Evolutionary conservation across 1,140 invertebrate genomes (phyloP), one percentile per base, ranked within the genome.

Genomic region (Schlechtendalia chinensis): DNA sequence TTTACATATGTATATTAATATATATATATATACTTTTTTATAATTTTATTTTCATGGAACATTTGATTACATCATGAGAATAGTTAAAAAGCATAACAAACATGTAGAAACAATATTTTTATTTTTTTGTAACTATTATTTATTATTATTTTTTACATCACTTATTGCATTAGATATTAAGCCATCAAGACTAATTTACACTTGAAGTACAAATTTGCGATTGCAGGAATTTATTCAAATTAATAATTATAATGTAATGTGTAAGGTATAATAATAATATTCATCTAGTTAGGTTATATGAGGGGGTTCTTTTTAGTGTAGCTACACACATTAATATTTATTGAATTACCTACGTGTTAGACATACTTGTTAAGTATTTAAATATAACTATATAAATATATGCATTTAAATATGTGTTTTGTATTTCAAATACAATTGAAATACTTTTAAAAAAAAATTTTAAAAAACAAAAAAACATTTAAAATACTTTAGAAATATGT

Each of bases 141-240:
- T 61, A 79, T 27, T 47, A 63, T 79, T 63, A 77, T 77, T 77
- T 39, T 45, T 39, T 79, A 61, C 58, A 79, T 79, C 75, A 79
- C 58, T 47, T 59, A 59, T 47, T 79, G 39, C 75, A 79, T 61
- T 79, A 79, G 75, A 61, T 79, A 59, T 59, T 79, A 79, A 79
- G 75, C 54, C 58, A 79, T 79, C 58, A 79, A 79, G 75, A 79
- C 75, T 79, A 61, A 79, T 16, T 19, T 24, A 79, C 39, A 79
- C 54, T 79, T 29, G 39, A 79, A 79, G 75, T 79, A 79, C 75
- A 79, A 79, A 79, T 79, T 59, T 79, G 19, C 24, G 56, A 79
- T 79, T n/a, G 72, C 54, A 63, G 58, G 75, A 63, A 79, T 79
- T 79, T 79, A 61, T 79, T 59, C 54, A 79, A 61, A 79, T 79